phyloP scores from a whole-genome alignment of 2,797 vertebrate genomes.

The Psittacula echo region DNA sequence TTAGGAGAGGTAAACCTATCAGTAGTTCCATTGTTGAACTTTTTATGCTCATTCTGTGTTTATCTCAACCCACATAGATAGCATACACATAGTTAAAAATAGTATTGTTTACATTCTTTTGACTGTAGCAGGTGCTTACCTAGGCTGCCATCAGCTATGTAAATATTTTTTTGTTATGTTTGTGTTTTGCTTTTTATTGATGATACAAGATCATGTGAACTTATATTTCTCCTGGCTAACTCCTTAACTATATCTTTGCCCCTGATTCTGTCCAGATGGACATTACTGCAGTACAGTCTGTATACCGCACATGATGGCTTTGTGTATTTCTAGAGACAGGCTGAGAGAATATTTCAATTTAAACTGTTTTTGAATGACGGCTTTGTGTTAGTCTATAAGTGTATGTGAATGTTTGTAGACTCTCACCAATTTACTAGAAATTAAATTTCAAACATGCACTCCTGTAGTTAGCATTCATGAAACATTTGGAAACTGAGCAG shows the following conservation, averaged over 20 bases:
- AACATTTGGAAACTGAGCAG: not conserved
- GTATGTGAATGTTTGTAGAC: not conserved
- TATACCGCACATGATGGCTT: not conserved
- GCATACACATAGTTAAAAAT: not conserved
- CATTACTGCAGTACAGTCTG: not conserved
- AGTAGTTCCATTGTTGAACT: not conserved
- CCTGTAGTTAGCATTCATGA: not conserved
- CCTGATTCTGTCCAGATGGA: not conserved
- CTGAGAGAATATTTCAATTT: not conserved
- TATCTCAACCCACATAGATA: not conserved
- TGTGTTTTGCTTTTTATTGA: not conserved
- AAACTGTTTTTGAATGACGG: not conserved
- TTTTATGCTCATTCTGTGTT: not conserved
- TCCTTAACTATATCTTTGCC: not conserved
- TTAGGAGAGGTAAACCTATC: not conserved
- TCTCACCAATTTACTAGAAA: not conserved
- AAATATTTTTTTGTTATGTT: not conserved
- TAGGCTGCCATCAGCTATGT: not conserved
- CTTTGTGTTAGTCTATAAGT: not conserved
- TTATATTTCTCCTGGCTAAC: not conserved
- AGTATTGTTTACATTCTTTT: not conserved
- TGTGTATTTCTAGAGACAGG: not conserved
- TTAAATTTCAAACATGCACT: not conserved
- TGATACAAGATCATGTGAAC: not conserved
- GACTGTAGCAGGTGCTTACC: not conserved